Conservation (phyloP, 2,888 invertebrate species). For the Anagyrus pseudococci region DNA sequence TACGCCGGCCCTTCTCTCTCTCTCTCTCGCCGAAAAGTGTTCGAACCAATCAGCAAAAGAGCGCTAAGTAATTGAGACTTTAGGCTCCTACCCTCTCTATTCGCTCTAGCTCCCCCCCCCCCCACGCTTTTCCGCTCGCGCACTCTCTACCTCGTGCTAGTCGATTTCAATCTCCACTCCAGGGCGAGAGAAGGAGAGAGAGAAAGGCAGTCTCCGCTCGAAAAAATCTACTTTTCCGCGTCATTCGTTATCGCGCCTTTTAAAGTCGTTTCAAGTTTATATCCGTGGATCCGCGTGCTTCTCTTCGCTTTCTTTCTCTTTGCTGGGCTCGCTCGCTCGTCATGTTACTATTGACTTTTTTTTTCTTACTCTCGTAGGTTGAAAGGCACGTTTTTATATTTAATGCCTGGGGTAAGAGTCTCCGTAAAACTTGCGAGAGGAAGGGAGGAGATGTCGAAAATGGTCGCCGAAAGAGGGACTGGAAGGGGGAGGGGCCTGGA, state of each 20-base stretch:
- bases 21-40: conserved; percentile 31
- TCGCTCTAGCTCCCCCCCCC: conserved; percentile 9
- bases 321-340: too few species aligned
- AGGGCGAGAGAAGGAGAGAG: too few species aligned
- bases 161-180: conserved; percentile 34
- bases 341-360: too few species aligned
- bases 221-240: conserved; percentile 36
- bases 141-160: conserved; percentile 4
- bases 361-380: too few species aligned
- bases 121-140: background rate
- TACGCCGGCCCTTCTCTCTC: too few species aligned
- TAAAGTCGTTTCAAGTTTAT: conserved; percentile 36
- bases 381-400: too few species aligned
- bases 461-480: too few species aligned
- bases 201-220: too few species aligned
- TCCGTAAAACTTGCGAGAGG: too few species aligned
- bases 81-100: conserved; percentile 24
- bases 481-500: too few species aligned
- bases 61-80: conserved; percentile 39
- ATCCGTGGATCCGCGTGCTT: conserved; percentile 20
- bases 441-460: too few species aligned
- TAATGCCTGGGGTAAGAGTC: too few species aligned
- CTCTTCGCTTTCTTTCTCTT: background rate
- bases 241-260: conserved; percentile 36
- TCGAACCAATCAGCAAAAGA: conserved; percentile 37